Evolutionary conservation across 2,113 vertebrate species (phyloP).

Genomic region (Okapia johnstoni): DNA sequence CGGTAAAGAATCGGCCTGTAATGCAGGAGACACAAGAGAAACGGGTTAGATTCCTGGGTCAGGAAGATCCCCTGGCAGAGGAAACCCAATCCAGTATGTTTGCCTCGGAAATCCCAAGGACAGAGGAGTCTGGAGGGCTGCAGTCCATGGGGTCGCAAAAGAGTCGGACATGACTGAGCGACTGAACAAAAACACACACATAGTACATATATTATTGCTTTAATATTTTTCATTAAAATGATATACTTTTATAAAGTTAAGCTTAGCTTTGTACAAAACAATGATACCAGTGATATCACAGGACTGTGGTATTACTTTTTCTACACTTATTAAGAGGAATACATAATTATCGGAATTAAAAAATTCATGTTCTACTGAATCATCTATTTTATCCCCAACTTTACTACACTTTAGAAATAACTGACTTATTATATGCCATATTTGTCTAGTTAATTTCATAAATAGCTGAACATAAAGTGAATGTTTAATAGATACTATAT

Average conservation of each 20-base stretch:
- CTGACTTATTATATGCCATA: not conserved
- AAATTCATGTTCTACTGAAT: not conserved
- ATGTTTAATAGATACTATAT: not conserved
- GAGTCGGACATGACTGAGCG: not conserved
- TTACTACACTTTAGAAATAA: not conserved
- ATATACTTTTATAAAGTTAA: not conserved
- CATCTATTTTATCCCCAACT: not conserved
- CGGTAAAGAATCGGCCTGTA: not conserved
- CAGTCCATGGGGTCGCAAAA: not conserved
- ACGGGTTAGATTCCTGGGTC: not conserved
- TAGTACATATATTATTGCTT: not conserved
- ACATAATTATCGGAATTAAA: not conserved
- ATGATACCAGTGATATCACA: not conserved
- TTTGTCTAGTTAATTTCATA: not conserved
- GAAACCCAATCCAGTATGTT: not conserved
- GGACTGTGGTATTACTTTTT: not conserved
- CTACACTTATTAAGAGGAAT: not conserved
- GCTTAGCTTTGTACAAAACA: not conserved
- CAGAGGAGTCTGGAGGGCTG: not conserved
- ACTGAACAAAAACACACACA: not conserved
- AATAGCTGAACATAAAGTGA: not conserved
- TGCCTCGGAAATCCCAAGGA: not conserved
- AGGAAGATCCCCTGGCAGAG: no score
- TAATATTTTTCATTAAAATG: slow-evolving; percentile 12
- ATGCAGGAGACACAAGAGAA: not conserved